Conservation (phyloP, 2,113 vertebrate genomes). For the Anhinga rufa region DNA sequence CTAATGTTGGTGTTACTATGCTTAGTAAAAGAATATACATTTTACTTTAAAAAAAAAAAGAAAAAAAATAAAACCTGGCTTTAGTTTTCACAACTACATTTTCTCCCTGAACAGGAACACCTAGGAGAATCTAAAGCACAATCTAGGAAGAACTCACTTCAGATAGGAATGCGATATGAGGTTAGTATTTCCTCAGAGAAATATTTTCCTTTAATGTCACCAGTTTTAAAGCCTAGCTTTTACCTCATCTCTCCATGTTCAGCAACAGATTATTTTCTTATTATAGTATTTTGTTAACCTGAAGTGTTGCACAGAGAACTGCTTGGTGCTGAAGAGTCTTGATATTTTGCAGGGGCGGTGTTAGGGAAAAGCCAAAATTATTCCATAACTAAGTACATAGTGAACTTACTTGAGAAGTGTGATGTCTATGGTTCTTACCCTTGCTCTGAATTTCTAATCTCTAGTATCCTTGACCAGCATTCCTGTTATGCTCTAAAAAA, state of each 20-base stretch:
- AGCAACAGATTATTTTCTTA: background rate
- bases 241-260: background rate
- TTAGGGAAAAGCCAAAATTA: background rate
- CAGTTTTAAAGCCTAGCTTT: background rate
- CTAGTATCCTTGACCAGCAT: background rate
- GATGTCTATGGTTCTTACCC: background rate
- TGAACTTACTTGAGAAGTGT: background rate
- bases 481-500: background rate
- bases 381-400: background rate
- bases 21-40: background rate
- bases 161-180: background rate
- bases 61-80: background rate
- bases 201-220: background rate
- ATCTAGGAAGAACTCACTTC: background rate
- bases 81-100: background rate
- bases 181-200: background rate
- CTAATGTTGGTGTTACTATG: background rate
- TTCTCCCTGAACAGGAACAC: background rate
- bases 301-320: background rate
- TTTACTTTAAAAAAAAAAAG: background rate
- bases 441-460: background rate
- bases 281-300: background rate
- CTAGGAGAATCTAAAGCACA: background rate
- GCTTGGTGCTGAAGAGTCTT: background rate
- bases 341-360: background rate